Base-by-base conservation (phyloP, 2,888 invertebrate genomes). In the Drosophila neotestacea region DNA sequence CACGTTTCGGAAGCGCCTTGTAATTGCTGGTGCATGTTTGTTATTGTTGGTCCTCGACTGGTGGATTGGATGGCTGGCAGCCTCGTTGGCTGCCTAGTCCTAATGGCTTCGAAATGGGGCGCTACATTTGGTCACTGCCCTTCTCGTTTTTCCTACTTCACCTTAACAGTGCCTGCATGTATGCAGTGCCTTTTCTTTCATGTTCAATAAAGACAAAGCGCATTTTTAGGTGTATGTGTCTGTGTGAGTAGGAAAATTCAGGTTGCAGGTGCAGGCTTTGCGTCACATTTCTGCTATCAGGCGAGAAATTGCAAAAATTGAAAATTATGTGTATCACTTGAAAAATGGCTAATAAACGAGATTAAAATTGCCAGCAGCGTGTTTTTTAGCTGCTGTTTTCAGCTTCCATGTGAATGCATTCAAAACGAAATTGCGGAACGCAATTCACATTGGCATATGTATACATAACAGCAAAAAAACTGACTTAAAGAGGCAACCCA, bases 301-400 rank as follows among this genome's bases (percentile, higher is more conserved):
- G 70, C 69, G 84, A 85, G 85, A 84, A 83, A 88, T 86, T 78
- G 88, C 68, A 84, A 84, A 84, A 88, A 84, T 86, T 84, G 87
- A 88, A 88, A 84, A 84, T 84, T 78, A 86, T 86, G 84, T 84
- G 79, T 73, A 88, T 76, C 85, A 78, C 79, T 88, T 86, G 88
- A 84, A 86, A 88, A 86, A 84, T 88, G 73, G 85, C 85, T 88
- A 84, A 86, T 88, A 84, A 84, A 84, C 87, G 84, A 84, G 89
- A 88, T 88, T 84, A 84, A 84, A 84, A 88, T 88, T 81, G 87
- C 76, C 71, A 69, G 70, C 58, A 59, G 66, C 70, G 71, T 73
- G 84, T 88, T 84, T 84, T 66, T 71, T 64, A 59, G 67, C 42
- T 59, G 36, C 62, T 48, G 42, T 64, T 61, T 70, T 61, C 68